Evolutionary conservation across 2,888 invertebrate genomes (phyloP), one percentile per base, ranked within the genome.

Genomic region (Desoria tigrina): DNA sequence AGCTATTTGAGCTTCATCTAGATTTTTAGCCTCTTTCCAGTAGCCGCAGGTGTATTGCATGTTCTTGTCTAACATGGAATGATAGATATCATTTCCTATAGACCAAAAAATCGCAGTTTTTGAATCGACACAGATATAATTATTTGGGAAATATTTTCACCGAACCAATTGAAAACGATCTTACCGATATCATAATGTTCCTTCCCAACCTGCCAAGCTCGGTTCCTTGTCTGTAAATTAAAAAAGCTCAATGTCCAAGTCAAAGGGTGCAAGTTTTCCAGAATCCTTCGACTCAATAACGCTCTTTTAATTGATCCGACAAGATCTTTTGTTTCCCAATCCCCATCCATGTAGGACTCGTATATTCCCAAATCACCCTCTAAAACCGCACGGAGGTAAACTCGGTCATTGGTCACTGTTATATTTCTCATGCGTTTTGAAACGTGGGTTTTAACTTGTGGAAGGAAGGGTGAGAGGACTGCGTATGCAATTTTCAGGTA

Each of bases 11-110:
- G 69, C 69, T 65, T 69, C 61, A 21, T 65, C 65, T 32, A 74
- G 58, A 21, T 65, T 66, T 18, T 57, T 64, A 11, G 74, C 74
- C 4, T 62, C 57, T 27, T 42, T 63, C 74, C 74, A 74, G 62
- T 74, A 74, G n/a, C 71, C 74, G 45, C 73, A 73, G 28, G 67
- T 66, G 68, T 74, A 73, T 42, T 69, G 70, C 68, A 73, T 70
- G n/a, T 63, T 59, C 11, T 66, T 65, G 42, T 68, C 74, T 62
- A 75, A 45, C 59, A 75, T 69, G 9, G 56, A 37, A 50, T 66
- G 66, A 45, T 68, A 73, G 21, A 74, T 26, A 27, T 66, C 65
- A 57, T 73, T 74, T 24, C 72, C 74, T 72, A 42, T n/a, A 63
- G 23, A 51, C 27, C 23, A 28, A 27, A 61, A 26, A 24, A 26